Evolutionary conservation across 2,113 vertebrate genomes (phyloP), one percentile per base, ranked within the genome.

Genomic region (Rhinolophus ferrumequinum): DNA sequence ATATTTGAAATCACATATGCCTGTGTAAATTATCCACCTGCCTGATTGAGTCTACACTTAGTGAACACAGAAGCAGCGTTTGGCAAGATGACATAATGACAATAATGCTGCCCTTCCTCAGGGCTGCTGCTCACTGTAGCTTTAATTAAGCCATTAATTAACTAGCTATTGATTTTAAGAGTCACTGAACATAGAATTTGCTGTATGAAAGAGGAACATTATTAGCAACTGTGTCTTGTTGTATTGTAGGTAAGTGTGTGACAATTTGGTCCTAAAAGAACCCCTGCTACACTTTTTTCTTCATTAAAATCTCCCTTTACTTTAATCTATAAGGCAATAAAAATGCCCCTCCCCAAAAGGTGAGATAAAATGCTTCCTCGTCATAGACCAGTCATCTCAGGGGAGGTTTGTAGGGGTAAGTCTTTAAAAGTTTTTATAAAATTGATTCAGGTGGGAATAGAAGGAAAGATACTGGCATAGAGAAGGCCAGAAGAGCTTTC

Each of bases 131-230:
- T 88, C 86, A 82, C 11, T 86, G 44, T 66, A 26, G 38, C 28
- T 64, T 91, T 93, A 97, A 96, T 88, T 44, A 95, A 93, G 96
- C 64, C 62, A 79, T 79, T 93, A 88, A 96, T 94, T 96, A 90
- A 88, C n/a, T 95, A 64, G 38, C 22, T 96, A 94, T 70, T 86
- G 89, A 96, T 93, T 93, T 47, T 75, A 70, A 69, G 69, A 94
- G 67, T 70, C 50, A 64, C 5, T 67, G 38, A 70, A 58, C 28
- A 75, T 13, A 87, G 15, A 64, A 54, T 83, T 56, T 35, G 50
- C 56, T 88, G 2, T 22, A 52, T 70, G 62, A 86, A 95, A 69
- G 44, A 44, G 38, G 69, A 93, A 24, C 11, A n/a, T 76, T 93
- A 56, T 72, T 94, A 93, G 50, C 38, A 93, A 91, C 26, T 80